Evolutionary conservation across 2,113 vertebrate species (phyloP), one percentile per base, ranked within the genome.

Genomic region (Macquaria australasica): DNA sequence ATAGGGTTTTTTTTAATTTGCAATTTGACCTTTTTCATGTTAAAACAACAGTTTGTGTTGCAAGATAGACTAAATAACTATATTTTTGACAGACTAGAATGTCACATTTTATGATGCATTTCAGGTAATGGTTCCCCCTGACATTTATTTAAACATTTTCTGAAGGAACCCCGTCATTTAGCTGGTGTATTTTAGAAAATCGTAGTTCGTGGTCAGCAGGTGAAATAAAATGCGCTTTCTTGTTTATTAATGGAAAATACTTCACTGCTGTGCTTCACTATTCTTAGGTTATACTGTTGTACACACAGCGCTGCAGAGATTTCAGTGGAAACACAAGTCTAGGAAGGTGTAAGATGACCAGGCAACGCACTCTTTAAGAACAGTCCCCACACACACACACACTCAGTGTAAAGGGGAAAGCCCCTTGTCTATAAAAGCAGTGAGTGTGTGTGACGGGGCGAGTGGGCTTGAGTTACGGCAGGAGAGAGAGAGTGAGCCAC

Each of bases 351-450:
- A 89, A 86, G 86, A 62, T 70, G 73, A 87, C 56, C 69, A 53
- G 79, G 55, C 14, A 16, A 69, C 74, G 14, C 48, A 77, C 86
- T 81, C 80, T 85, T 71, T 68, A 73, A 64, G 81, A 84, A 74
- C 67, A 50, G 43, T 60, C n/a, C 58, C n/a, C n/a, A 80, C 82
- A 79, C 85, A 77, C 81, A 85, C 74, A 85, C 82, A 90, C 90
- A 84, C 71, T 34, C 41, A 37, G 80, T 73, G 72, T 87, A 64
- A 77, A 83, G 72, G 92, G 94, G 92, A 93, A 94, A 93, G 58
- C 91, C 94, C 94, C 88, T 79, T 10, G 11, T 77, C 87, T 85
- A 89, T 92, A 82, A 91, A 89, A 91, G 86, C 62, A 74, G 82
- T 77, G 66, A 5, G 66, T 28, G 73, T 43, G 69, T 70, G 79